These are phyloP conservation scores for Deroplatys truncata DNA, from an alignment of 2,888 invertebrate species.

Conservation along the genomic window DNA sequence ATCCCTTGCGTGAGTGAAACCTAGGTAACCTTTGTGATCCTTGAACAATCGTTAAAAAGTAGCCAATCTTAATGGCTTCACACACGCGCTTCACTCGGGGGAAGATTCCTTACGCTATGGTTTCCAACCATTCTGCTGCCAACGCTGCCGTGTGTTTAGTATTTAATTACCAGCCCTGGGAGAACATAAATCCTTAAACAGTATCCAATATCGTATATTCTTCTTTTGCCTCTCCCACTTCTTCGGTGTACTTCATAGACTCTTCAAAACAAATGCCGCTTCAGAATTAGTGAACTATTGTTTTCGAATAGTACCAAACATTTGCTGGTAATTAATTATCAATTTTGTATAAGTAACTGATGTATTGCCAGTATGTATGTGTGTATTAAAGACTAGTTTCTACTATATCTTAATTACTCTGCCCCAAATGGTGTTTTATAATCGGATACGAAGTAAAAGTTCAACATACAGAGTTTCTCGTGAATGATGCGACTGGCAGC, in stretches of 20 bases:
- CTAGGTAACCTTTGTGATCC: slow-evolving; percentile 21
- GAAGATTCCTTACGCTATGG: not conserved
- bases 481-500: too few species aligned
- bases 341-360: too few species aligned
- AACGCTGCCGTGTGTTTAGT: not conserved
- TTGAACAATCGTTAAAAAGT: slow-evolving; percentile 31
- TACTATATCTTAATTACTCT: too few species aligned
- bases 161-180: slow-evolving; percentile 20
- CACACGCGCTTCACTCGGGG: not conserved
- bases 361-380: too few species aligned
- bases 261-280: not conserved
- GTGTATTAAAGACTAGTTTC: too few species aligned
- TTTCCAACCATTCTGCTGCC: not conserved
- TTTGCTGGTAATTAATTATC: too few species aligned
- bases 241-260: not conserved
- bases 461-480: too few species aligned
- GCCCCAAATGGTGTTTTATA: too few species aligned
- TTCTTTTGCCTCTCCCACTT: not conserved
- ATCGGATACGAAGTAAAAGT: too few species aligned
- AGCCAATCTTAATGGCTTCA: slow-evolving; percentile 26
- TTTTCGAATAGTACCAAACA: too few species aligned
- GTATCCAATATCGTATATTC: not conserved
- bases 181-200: slow-evolving; percentile 17
- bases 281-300: not conserved
- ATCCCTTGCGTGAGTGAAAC: not conserved